Evolutionary conservation across 2,797 vertebrate genomes (phyloP).

Genomic region (Sebastes itinus): DNA sequence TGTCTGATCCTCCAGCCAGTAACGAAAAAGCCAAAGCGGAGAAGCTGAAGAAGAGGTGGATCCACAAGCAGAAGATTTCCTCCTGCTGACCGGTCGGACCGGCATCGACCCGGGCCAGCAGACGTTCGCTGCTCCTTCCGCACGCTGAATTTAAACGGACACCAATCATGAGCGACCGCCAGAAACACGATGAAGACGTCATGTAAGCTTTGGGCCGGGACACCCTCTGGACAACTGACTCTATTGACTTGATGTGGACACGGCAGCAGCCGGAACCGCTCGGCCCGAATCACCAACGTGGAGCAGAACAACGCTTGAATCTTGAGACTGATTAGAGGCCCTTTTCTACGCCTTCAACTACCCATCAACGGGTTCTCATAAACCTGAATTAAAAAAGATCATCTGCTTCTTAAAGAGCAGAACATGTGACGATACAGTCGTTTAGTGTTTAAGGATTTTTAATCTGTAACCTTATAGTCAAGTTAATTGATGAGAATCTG

Average conservation of each 20-base stretch:
- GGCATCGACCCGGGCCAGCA: not conserved
- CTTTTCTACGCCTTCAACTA: not conserved
- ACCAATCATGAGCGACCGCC: not conserved
- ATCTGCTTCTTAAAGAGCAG: not conserved
- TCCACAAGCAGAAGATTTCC: slow-evolving; percentile 73
- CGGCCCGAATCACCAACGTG: not conserved
- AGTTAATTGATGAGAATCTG: not conserved
- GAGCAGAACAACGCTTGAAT: not conserved
- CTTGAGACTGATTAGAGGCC: too few relatives aligned
- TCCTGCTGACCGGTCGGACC: slow-evolving; percentile 16
- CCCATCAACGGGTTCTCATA: not conserved
- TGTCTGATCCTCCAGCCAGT: slow-evolving; percentile 70
- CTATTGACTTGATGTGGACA: not conserved
- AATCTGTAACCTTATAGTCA: not conserved
- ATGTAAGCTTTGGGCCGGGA: not conserved
- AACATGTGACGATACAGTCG: not conserved
- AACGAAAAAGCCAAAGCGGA: slow-evolving; percentile 84
- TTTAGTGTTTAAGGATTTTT: not conserved
- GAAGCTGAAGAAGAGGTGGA: slow-evolving; percentile 86
- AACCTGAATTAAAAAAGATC: not conserved
- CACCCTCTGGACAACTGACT: not conserved
- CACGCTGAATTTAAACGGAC: not conserved
- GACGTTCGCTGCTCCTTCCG: not conserved
- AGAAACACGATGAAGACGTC: not conserved
- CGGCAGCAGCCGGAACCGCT: not conserved